Conservation (phyloP, 2,113 vertebrate genomes). For the Bubalus kerabau region DNA sequence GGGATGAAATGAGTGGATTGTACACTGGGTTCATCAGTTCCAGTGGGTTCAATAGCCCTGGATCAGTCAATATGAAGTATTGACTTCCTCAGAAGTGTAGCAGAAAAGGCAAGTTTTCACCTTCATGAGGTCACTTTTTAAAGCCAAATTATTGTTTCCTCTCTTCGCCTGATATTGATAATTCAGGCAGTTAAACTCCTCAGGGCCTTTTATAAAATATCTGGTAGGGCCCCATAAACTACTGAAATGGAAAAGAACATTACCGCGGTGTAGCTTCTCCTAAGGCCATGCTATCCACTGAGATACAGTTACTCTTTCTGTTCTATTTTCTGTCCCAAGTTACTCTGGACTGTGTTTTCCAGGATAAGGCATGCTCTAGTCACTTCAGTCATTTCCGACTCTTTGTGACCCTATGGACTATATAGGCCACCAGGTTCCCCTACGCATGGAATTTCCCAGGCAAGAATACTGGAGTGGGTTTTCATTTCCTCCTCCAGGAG, state of each 20-base stretch:
- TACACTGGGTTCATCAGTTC: not conserved
- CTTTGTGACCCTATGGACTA: not conserved
- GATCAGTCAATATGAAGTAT: not conserved
- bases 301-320: slow-evolving; percentile 20
- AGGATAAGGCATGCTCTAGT: not conserved
- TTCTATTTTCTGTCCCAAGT: not conserved
- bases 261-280: not conserved
- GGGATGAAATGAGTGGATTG: not conserved
- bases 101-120: not conserved
- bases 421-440: not conserved
- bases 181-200: not conserved
- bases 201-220: not conserved
- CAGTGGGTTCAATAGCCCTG: not conserved
- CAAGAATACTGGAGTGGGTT: not conserved
- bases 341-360: not conserved
- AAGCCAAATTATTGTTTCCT: not conserved
- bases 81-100: not conserved
- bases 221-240: not conserved
- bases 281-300: not conserved
- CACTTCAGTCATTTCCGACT: not conserved
- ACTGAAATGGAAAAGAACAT: not conserved
- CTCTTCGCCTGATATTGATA: not conserved
- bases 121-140: not conserved
- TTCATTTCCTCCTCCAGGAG: not conserved
- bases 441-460: not conserved